Base-by-base conservation (phyloP, 2,888 invertebrate genomes). In the Reticulitermes lucifugus region DNA sequence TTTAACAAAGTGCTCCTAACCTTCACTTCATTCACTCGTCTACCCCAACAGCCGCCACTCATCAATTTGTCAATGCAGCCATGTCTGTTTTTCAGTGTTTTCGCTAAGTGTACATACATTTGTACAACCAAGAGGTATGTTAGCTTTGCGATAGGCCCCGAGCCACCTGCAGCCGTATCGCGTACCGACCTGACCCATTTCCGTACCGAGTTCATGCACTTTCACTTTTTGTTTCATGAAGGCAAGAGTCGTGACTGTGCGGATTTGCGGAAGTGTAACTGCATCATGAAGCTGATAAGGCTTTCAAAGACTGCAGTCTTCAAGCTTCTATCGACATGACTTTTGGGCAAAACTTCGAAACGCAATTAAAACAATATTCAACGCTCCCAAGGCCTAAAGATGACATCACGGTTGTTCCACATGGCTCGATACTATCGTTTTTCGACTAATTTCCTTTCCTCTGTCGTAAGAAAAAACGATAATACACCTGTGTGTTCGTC, bases 161-260 rank as follows among this genome's bases (percentile, higher is more conserved):
- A 55, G 18, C 18, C 55, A 55, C 55, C 55, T 55, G 55, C 55
- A 55, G 4, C 25, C 25, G 25, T 14, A 79, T 9, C 41, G 18
- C 79, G 79, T 29, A 18, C 18, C n/a, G 55, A 25, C 29, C 55
- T 79, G 79, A 79, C 79, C 79, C 25, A 79, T 51, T 25, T 79
- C 79, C 25, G 43, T 51, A 10, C 25, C 43, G 43, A 79, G 55
- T 18, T 65, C 65, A 7, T 25, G 51, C 51, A 79, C 79, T 79
- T 79, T 79, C 79, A 79, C 79, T 79, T 55, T 79, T 51, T 46
- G 18, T 51, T 21, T 79, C 79, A 51, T 79, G 79, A 4, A n/a
- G n/a, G 29, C 79, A 18, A 2, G 79, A 35, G 6, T 29, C 29
- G 25, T 29, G 71, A 71, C 29, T 71, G 9, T 25, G 71, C 12